phyloP scores from a whole-genome alignment of 2,888 invertebrate species.

The Eristalis pertinax region DNA sequence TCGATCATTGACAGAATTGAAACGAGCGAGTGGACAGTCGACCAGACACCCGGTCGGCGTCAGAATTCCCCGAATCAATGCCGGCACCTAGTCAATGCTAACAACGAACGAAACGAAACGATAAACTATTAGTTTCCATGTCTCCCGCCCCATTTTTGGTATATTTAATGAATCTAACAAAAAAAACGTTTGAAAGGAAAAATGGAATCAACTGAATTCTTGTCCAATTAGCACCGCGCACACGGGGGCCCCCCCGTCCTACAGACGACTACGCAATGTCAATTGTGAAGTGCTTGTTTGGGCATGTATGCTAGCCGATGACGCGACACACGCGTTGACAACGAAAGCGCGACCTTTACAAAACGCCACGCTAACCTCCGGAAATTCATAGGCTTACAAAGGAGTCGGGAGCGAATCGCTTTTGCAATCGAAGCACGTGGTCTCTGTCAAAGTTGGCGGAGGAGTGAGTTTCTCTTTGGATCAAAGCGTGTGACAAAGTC shows the following conservation, averaged over 20 bases:
- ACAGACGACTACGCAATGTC: slow-evolving; percentile 22
- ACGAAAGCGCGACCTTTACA: neutral
- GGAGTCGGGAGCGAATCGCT: neutral
- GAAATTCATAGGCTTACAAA: neutral
- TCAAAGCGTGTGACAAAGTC: neutral
- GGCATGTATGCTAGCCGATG: slow-evolving; percentile 27
- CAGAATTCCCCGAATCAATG: neutral
- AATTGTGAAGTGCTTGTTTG: slow-evolving; percentile 33
- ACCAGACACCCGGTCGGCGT: no score
- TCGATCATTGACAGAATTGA: no score
- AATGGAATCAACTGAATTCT: neutral
- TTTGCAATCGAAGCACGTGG: no score
- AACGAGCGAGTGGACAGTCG: no score
- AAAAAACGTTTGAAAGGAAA: neutral
- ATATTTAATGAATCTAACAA: slow-evolving; percentile 15
- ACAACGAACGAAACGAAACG: neutral
- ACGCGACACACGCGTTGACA: no score
- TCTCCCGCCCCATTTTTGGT: neutral
- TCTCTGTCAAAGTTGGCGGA: no score
- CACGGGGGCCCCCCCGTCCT: no score
- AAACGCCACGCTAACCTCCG: neutral
- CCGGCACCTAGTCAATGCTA: slow-evolving; percentile 20
- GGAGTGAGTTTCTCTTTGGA: neutral
- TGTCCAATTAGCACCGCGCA: slow-evolving; percentile 39
- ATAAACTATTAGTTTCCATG: neutral